A percentile compares a stretch with the other conserved stretches of the same genome.
phyloP scores from a whole-genome alignment of 2,888 invertebrate genomes.

The Baronia brevicornis region DNA sequence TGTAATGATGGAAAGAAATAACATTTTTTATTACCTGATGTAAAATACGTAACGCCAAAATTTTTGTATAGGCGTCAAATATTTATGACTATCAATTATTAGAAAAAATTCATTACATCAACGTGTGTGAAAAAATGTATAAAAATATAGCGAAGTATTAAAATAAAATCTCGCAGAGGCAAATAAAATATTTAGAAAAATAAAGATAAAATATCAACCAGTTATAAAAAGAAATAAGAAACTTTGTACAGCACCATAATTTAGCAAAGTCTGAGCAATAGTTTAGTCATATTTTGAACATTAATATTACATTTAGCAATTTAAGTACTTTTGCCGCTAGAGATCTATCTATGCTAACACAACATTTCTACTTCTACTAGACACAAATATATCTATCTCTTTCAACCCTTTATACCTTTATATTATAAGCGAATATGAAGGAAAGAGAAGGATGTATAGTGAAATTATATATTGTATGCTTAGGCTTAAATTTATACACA shows the following conservation, averaged over 20 bases:
- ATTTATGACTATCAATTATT: too few species aligned
- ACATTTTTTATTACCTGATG: too few species aligned
- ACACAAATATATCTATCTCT: conserved; percentile 21
- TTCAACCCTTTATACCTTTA: conserved; percentile 47
- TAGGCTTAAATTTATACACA: conserved; percentile 59
- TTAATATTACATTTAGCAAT: conserved; percentile 8
- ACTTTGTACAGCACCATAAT: conserved; percentile 47
- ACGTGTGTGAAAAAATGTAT: too few species aligned
- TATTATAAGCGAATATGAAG: conserved; percentile 55
- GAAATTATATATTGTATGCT: conserved; percentile 19
- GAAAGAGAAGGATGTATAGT: conserved; percentile 41
- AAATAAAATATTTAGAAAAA: conserved; percentile 10
- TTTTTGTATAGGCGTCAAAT: too few species aligned
- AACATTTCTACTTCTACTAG: conserved; percentile 13
- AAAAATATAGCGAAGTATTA: too few species aligned
- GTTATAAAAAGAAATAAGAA: conserved; percentile 26
- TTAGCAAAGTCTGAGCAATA: conserved; percentile 37
- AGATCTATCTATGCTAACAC: conserved; percentile 7
- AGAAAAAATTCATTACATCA: too few species aligned
- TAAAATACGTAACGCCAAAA: too few species aligned
- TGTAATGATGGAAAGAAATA: conserved; percentile 3
- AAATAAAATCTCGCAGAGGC: conserved; percentile 11
- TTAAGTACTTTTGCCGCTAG: conserved; percentile 7
- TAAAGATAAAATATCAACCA: conserved; percentile 20
- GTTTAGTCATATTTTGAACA: conserved; percentile 16